Evolutionary conservation across 2,888 invertebrate genomes (phyloP).

Genomic region (Clitarchus hookeri): DNA sequence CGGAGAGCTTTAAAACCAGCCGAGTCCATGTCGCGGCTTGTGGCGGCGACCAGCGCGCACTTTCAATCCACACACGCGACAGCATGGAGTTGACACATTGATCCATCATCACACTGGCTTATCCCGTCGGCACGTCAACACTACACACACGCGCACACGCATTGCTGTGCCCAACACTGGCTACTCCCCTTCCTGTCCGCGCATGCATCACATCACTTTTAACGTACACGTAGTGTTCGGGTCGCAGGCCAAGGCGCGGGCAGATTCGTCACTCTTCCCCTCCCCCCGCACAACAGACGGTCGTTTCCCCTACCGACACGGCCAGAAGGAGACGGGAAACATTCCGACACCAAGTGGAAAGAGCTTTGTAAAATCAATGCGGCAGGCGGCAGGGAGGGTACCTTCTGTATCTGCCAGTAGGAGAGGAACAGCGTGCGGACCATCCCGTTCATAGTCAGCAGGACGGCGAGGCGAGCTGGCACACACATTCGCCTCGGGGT

Average conservation of each 20-base stretch:
- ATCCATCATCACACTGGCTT: background rate
- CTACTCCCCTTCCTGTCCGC: background rate
- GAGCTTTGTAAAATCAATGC: conserved; percentile 55
- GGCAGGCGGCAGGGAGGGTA: conserved; percentile 50
- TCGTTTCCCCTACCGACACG: background rate
- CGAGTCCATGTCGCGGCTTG: conserved; percentile 29
- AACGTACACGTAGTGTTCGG: background rate
- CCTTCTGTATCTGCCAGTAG: conserved; percentile 52
- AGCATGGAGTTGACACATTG: background rate
- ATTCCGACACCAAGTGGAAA: conserved; percentile 51
- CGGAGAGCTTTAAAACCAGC: conserved; percentile 30
- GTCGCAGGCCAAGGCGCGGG: background rate
- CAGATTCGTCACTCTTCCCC: conserved; percentile 19
- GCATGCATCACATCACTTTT: conserved; percentile 5
- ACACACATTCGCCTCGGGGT: conserved; percentile 17
- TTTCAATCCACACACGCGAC: conserved; percentile 11
- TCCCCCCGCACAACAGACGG: background rate
- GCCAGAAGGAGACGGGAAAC: conserved; percentile 47
- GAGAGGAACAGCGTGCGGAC: conserved; percentile 55
- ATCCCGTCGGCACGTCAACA: background rate
- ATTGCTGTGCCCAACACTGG: background rate
- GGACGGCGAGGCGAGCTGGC: conserved; percentile 40
- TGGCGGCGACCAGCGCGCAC: conserved; percentile 3
- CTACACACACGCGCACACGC: background rate
- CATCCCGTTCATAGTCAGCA: conserved; percentile 55